These are phyloP conservation scores for Teleiodes luculella DNA, from an alignment of 2,888 invertebrate genomes.

Conservation along the genomic window DNA sequence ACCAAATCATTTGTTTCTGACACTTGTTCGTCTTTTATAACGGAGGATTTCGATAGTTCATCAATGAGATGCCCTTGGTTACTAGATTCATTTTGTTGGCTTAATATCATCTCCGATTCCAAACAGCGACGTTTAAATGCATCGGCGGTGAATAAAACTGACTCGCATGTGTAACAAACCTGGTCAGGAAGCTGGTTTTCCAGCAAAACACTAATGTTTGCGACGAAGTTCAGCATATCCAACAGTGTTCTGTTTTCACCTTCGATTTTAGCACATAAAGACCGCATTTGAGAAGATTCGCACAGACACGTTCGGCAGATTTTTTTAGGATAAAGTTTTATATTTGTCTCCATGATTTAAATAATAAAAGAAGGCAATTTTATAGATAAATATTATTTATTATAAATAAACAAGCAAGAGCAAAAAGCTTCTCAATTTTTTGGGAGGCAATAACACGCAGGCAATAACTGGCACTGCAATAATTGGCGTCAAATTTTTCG, in stretches of 20 bases:
- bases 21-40: constrained; percentile 24
- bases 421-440: no score
- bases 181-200: constrained; percentile 55
- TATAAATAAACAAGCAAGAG: background rate
- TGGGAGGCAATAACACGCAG: no score
- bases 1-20: background rate
- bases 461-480: no score
- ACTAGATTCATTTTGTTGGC: constrained; percentile 32
- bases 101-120: constrained; percentile 49
- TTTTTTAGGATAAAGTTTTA: constrained; percentile 26
- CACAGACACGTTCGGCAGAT: constrained; percentile 57
- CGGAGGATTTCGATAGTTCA: constrained; percentile 12
- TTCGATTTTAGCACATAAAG: constrained; percentile 42
- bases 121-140: constrained; percentile 58
- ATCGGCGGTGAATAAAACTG: constrained; percentile 46
- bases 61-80: background rate
- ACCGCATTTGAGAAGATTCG: constrained; percentile 42
- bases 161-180: constrained; percentile 56
- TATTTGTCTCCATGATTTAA: constrained; percentile 12
- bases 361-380: background rate
- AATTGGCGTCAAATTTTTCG: no score
- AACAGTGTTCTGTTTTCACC: constrained; percentile 32
- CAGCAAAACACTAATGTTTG: constrained; percentile 45
- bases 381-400: background rate
- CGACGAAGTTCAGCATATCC: constrained; percentile 45